Conservation (phyloP, 2,797 vertebrate species). For the Tragopan temminckii region DNA sequence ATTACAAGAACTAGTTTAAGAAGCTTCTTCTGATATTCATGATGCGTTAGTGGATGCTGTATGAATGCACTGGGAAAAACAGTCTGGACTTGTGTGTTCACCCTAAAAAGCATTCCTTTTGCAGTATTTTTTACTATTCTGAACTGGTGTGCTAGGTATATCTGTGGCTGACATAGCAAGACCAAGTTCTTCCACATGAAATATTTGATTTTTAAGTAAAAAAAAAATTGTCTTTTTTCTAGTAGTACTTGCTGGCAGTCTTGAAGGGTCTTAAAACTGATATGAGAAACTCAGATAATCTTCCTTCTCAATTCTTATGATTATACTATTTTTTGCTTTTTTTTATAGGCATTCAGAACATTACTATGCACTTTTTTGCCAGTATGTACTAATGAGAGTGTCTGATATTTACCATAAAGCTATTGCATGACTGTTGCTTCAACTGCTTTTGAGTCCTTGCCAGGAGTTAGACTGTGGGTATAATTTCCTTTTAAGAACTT, state of each 20-base stretch:
- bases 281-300: neutral
- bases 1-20: neutral
- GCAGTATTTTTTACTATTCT: neutral
- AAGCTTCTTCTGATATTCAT: neutral
- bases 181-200: neutral
- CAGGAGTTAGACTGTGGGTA: conserved; percentile 24
- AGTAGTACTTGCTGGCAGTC: neutral
- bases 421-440: neutral
- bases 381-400: conserved; percentile 25
- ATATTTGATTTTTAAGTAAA: neutral
- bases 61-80: neutral
- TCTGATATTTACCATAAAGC: conserved; percentile 21
- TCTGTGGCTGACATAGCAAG: neutral
- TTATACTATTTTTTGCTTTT: neutral
- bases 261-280: neutral
- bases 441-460: conserved; percentile 34
- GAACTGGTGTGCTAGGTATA: neutral
- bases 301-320: neutral
- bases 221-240: neutral
- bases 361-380: conserved; percentile 11
- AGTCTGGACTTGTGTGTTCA: neutral
- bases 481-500: conserved; percentile 46
- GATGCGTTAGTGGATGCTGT: neutral
- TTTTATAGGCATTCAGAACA: neutral
- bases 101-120: neutral